Evolutionary conservation across 30 jellyfish, hydroid and myxozoan genomes (phyloP).

Genomic region (Phacellophora camtschatica): DNA sequence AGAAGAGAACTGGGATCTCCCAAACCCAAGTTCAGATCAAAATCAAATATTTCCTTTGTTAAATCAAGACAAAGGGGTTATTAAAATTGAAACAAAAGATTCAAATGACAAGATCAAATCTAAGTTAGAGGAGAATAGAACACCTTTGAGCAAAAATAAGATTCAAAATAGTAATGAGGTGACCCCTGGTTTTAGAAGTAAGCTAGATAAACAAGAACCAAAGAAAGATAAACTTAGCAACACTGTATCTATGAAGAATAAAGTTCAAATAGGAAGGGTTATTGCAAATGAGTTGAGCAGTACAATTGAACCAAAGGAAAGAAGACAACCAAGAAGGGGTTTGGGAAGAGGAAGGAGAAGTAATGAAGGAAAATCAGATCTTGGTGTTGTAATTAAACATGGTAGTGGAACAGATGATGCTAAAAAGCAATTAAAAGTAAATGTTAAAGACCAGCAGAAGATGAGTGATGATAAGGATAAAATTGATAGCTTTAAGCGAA

Average conservation of each 20-base stretch:
- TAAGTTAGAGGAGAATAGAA: neutral
- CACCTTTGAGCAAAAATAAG: neutral
- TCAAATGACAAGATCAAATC: neutral
- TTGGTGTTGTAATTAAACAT: neutral
- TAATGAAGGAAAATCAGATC: too few relatives aligned
- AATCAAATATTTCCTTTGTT: neutral
- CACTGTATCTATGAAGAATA: too few relatives aligned
- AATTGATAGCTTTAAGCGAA: too few relatives aligned
- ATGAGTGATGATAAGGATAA: too few relatives aligned
- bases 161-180: too few relatives aligned
- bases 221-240: neutral
- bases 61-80: neutral
- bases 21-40: neutral
- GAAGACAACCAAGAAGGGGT: neutral
- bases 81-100: neutral
- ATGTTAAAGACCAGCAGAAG: too few relatives aligned
- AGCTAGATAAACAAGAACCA: neutral
- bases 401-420: neutral
- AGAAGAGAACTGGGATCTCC: neutral
- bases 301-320: neutral
- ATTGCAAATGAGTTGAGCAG: neutral
- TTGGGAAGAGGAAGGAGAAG: slow-evolving; percentile 41
- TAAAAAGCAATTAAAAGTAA: too few relatives aligned
- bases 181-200: too few relatives aligned
- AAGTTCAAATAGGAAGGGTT: neutral